Evolutionary conservation across 2,888 invertebrate genomes (phyloP), one percentile per base, ranked within the genome.

Genomic region (Cantharis nigra): DNA sequence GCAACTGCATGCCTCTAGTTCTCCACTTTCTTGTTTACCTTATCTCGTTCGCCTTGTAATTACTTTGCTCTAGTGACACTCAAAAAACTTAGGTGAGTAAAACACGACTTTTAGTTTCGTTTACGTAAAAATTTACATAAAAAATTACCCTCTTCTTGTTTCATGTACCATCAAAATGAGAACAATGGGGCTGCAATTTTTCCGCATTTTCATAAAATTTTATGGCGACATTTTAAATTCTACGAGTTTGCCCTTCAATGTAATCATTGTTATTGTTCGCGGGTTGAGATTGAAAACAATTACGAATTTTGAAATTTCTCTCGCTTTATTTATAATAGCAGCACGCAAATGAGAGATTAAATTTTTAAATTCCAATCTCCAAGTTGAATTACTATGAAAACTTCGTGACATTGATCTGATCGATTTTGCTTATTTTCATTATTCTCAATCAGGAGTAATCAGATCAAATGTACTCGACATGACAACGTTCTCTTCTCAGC

Each of bases 1-100:
- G 76, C 28, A 78, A 78, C 76, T 76, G 72, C 73, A 78, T 62
- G 76, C 23, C 72, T 73, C 71, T 67, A 78, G 75, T 75, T 71
- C 26, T 71, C 30, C 69, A 70, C 72, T 49, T 71, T 71, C 65
- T 70, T 78, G 76, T 69, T 74, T 76, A 78, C 78, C 75, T 78
- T 69, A 70, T 72, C 70, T 49, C 69, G 69, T 75, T 75, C 69
- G 72, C 72, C 65, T 67, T 71, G 49, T 72, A 75, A 78, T 75
- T 75, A 73, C 73, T 72, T 72, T 71, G 16, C 65, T 20, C 63
- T 30, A 18, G 18, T 71, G 71, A 20, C 62, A 30, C 49, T 49
- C 49, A 49, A 49, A 49, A 49, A 49, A 49, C n/a, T 49, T 49
- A 49, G 49, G n/a, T 2, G n/a, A 49, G 49, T 49, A 49, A 49